Evolutionary conservation across 2,113 vertebrate species (phyloP).

Genomic region (Glareola pratincola): DNA sequence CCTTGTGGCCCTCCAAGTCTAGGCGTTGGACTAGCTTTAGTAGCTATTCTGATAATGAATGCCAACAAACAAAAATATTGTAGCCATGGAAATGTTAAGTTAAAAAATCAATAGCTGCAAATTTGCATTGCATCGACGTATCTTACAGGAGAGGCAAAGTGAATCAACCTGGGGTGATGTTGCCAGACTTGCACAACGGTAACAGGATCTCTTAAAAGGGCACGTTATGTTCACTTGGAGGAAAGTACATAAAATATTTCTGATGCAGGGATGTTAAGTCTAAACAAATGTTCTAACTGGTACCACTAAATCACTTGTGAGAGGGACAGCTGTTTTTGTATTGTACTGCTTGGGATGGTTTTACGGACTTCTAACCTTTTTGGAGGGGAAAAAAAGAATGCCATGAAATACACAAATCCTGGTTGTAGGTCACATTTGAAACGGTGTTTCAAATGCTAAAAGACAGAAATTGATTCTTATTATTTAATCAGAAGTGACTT

Average conservation of each 20-base stretch:
- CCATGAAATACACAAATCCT: not conserved
- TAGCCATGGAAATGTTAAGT: not conserved
- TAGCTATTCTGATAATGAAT: slow-evolving; percentile 81
- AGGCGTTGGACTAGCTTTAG: slow-evolving; percentile 80
- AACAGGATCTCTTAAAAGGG: not conserved
- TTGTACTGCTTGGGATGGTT: not conserved
- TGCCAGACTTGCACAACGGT: not conserved
- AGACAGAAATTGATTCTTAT: not conserved
- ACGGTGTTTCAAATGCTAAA: not conserved
- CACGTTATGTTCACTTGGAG: fast-evolving
- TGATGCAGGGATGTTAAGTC: not conserved
- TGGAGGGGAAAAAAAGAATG: not conserved
- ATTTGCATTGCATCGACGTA: not conserved
- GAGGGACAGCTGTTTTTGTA: not conserved
- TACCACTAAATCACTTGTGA: not conserved
- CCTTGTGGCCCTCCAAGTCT: slow-evolving; percentile 88
- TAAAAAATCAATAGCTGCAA: slow-evolving; percentile 57
- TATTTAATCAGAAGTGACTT: not conserved
- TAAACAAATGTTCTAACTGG: not conserved
- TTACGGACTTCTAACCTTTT: not conserved
- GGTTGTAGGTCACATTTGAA: not conserved
- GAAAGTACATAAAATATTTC: not conserved
- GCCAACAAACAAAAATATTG: slow-evolving; percentile 34
- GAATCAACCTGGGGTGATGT: not conserved
- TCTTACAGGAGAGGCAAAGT: not conserved